Base-by-base conservation (phyloP, 1,140 invertebrate species). In the Brachionus plicatilis region DNA sequence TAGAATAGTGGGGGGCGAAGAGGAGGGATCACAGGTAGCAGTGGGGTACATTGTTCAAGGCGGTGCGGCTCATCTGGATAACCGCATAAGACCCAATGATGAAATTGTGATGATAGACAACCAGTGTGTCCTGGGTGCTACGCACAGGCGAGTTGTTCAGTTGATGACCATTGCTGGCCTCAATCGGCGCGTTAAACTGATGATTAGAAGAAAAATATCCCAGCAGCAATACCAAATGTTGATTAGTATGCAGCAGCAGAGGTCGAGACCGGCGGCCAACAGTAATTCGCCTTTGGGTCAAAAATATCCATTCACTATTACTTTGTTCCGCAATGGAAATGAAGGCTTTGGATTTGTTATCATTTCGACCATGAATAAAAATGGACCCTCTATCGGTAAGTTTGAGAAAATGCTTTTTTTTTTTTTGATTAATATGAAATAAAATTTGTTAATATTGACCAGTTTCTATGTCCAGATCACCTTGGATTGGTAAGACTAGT, bases 311-410 rank as follows among this genome's bases (percentile, higher is more conserved):
- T 95, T 96, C 86, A 94, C 97, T 88, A 94, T 97, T 11, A 93
- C 94, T 9, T 94, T 99, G 0, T 94, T 93, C 50, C 92, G 96
- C 78, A 93, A 93, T 88, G 95, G 98, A 86, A 95, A 94, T 84
- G 97, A 99, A 91, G 97, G 97, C 9, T 99, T 99, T 90, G 97
- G 97, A 20, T 99, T 99, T 90, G 96, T 99, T 24, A 97, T 99
- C 78, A 98, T 99, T 86, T 98, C 96, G 0, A 97, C 96, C 11
- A 94, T 96, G 1, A 96, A 96, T 86, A 95, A 94, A 91, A 93
- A 94, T 84, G 95, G 95, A 43, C 95, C 95, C 1, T 96, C 95
- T 41, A 97, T 98, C 88, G 96, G 96, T 94, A 92, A 92, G 91
- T 90, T 85, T 85, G 12, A n/a, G 1, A 12, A 33, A 33, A 33